A percentile compares a stretch with the other conserved stretches of the same genome.
These are phyloP conservation scores for Callopanchax toddi DNA, from an alignment of 2,113 vertebrate genomes.

Conservation along the genomic window DNA sequence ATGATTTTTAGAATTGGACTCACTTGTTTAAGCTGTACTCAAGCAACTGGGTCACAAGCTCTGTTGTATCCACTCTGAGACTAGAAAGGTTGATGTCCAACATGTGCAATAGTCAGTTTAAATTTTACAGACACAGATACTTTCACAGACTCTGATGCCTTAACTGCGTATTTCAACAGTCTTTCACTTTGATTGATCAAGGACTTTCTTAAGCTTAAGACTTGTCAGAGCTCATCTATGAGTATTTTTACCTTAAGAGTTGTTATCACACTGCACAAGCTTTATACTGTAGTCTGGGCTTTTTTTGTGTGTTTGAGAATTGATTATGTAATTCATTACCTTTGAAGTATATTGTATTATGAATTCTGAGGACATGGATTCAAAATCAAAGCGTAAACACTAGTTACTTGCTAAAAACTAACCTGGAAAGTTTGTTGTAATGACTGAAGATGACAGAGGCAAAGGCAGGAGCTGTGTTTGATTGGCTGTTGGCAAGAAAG, in stretches of 20 bases:
- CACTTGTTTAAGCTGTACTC: conserved; percentile 23
- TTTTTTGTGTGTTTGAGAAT: neutral
- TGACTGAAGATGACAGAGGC: neutral
- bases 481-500: neutral
- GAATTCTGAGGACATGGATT: neutral
- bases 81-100: conserved; percentile 31
- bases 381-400: neutral
- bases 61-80: conserved; percentile 3
- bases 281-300: too few species aligned
- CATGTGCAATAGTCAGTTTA: conserved; percentile 3
- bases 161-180: neutral
- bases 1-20: conserved; percentile 37
- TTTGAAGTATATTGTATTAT: neutral
- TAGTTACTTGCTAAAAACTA: too few species aligned
- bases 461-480: neutral
- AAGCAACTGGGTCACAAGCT: conserved; percentile 25
- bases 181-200: neutral
- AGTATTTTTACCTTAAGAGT: neutral
- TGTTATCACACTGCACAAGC: neutral
- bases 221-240: neutral
- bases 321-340: neutral
- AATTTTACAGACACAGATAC: neutral
- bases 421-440: neutral
- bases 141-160: neutral
- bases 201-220: neutral